Evolutionary conservation across 1,140 invertebrate species (phyloP), one percentile per base, ranked within the genome.

Genomic region (Ylistrum balloti): DNA sequence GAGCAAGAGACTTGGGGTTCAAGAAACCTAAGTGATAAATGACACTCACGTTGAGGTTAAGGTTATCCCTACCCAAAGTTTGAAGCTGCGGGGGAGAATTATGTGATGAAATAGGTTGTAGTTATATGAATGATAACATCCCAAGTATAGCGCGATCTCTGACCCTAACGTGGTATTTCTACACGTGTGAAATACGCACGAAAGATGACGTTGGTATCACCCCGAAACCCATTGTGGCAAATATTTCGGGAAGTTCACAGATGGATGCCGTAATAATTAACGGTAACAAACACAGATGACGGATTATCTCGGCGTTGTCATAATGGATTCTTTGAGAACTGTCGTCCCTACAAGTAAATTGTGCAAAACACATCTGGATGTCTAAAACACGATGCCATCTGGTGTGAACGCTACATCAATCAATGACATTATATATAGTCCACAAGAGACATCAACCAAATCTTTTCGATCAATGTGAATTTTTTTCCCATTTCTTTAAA

Each of bases 241-340:
- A 74, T 74, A 11, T 74, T 74, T 74, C n/a, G 56, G 56, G 56
- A 74, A 22, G 56, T n/a, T 74, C 56, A 28, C 56, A 74, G 56
- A 74, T 28, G 56, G 56, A 74, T 9, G n/a, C 56, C 22, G 56
- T 74, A 28, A 74, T 74, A 5, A 22, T 5, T 74, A n/a, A n/a
- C 56, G n/a, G 56, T 45, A 74, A 3, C 22, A 74, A 74, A 74
- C 22, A 22, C 5, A 0, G 56, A 74, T 74, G 56, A 74, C 56
- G n/a, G n/a, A 74, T 74, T n/a, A 28, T 74, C 56, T 74, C 9
- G 56, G 5, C n/a, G 9, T 74, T 28, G 2, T 74, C 56, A 74
- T 74, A 74, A 74, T 74, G 56, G 56, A n/a, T 74, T 74, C 56
- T 74, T 74, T 74, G 56, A 74, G 22, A 74, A 74, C 56, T 22